A percentile compares a stretch with the other conserved stretches of the same genome.
These are phyloP conservation scores for Hypena proboscidalis DNA, from an alignment of 2,888 invertebrate species.

Conservation along the genomic window DNA sequence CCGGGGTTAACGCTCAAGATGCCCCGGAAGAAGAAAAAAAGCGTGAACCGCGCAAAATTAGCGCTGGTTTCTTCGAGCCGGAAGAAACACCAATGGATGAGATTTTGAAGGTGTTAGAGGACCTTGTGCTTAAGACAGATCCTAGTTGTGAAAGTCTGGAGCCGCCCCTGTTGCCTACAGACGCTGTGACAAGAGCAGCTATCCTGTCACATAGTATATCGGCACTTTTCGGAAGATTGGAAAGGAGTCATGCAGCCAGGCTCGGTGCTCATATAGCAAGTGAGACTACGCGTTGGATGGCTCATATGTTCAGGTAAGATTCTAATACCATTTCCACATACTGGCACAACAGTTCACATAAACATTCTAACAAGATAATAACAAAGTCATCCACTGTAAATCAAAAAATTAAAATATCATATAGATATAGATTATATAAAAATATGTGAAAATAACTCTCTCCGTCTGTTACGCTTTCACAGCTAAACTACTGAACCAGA, in stretches of 20 bases:
- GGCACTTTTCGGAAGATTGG: slow-evolving; percentile 94
- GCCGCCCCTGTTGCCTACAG: slow-evolving; percentile 86
- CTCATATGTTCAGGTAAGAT: slow-evolving; percentile 92
- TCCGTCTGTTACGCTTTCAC: too few relatives aligned
- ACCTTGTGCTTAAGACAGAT: slow-evolving; percentile 86
- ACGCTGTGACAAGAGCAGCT: slow-evolving; percentile 85
- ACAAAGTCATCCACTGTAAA: too few relatives aligned
- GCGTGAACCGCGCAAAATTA: slow-evolving; percentile 76
- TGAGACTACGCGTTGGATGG: slow-evolving; percentile 95
- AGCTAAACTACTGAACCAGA: too few relatives aligned
- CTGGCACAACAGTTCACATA: too few relatives aligned
- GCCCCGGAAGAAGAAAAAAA: slow-evolving; percentile 70
- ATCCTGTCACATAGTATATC: slow-evolving; percentile 95
- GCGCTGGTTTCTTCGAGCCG: slow-evolving; percentile 81
- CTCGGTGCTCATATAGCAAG: slow-evolving; percentile 92
- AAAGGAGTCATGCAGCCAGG: slow-evolving; percentile 91
- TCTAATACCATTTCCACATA: too few relatives aligned
- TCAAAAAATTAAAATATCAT: too few relatives aligned
- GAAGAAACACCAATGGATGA: slow-evolving; percentile 86
- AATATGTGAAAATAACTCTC: too few relatives aligned
- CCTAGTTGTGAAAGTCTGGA: slow-evolving; percentile 87
- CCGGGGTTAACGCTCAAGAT: slow-evolving; percentile 83
- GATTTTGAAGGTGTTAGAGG: slow-evolving; percentile 85
- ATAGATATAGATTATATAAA: too few relatives aligned
- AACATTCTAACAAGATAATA: too few relatives aligned